Evolutionary conservation across 2,797 vertebrate genomes (phyloP).

Genomic region (Sardinella longiceps): DNA sequence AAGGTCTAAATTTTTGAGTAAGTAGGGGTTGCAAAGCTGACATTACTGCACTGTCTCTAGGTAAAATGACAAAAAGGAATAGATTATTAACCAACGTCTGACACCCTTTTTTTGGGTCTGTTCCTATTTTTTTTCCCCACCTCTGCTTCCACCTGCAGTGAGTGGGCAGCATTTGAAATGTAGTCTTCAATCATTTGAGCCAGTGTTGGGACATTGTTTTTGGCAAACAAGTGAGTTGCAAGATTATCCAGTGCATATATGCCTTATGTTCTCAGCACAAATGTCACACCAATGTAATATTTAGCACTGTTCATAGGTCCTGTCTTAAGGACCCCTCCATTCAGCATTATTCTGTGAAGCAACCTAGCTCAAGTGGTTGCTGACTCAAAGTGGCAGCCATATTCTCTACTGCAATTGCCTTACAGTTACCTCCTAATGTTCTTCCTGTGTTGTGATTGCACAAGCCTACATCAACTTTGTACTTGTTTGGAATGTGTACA

Average conservation of each 20-base stretch:
- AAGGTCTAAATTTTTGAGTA: slow-evolving; percentile 37
- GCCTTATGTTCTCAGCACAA: slow-evolving; percentile 29
- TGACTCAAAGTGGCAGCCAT: slow-evolving; percentile 24
- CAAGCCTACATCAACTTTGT: not conserved
- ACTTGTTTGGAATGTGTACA: slow-evolving; percentile 25
- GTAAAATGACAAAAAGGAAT: slow-evolving; percentile 18
- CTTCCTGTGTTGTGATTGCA: not conserved
- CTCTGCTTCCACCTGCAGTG: slow-evolving; percentile 12
- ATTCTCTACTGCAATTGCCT: slow-evolving; percentile 32
- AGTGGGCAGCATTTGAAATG: not conserved
- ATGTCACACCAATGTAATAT: slow-evolving; percentile 20
- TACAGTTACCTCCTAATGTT: slow-evolving; percentile 17
- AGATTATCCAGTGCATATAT: slow-evolving; percentile 17
- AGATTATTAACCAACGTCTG: slow-evolving; percentile 12
- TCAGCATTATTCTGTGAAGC: slow-evolving; percentile 8
- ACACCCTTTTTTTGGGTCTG: not conserved
- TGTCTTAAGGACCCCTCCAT: not conserved
- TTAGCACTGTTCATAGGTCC: slow-evolving; percentile 10
- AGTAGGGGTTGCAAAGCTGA: slow-evolving; percentile 4
- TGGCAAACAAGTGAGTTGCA: not conserved
- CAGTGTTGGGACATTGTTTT: slow-evolving; percentile 26
- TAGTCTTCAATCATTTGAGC: slow-evolving; percentile 29
- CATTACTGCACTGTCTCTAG: slow-evolving; percentile 28
- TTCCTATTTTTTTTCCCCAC: not conserved
- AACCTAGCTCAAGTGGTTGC: slow-evolving; percentile 9